phyloP scores from a whole-genome alignment of 2,888 invertebrate species.

The Lasioglossum villosulum region DNA sequence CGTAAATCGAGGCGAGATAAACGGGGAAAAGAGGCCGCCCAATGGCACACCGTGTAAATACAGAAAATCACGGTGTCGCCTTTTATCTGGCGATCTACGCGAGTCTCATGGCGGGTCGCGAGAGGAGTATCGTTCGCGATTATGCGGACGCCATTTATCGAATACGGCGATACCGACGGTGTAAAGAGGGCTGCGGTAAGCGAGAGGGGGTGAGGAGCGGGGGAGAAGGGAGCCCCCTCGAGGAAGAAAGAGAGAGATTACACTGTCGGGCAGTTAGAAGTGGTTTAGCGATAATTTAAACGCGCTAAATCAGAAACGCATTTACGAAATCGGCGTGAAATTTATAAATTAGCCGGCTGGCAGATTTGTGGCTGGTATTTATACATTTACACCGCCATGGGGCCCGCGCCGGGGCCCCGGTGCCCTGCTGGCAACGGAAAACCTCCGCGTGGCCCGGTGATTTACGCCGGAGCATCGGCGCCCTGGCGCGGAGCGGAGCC shows the following conservation, averaged over 20 bases:
- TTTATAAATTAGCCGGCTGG: constrained; percentile 81
- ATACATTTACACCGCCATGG: constrained; percentile 76
- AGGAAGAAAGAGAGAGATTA: constrained; percentile 62
- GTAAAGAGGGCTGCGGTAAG: background rate
- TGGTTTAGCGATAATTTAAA: constrained; percentile 82
- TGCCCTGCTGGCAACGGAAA: constrained; percentile 78
- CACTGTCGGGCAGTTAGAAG: constrained; percentile 73
- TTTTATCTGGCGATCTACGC: constrained; percentile 56
- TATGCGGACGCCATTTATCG: constrained; percentile 65
- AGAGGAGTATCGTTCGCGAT: constrained; percentile 62
- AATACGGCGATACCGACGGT: constrained; percentile 40
- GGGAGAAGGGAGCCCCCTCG: background rate
- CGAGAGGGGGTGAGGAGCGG: background rate
- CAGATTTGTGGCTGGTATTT: constrained; percentile 81
- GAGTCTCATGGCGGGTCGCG: constrained; percentile 40
- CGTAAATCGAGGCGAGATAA: constrained; percentile 15
- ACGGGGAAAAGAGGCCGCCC: constrained; percentile 9
- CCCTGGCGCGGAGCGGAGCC: constrained; percentile 60
- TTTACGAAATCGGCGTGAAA: constrained; percentile 82
- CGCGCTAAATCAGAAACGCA: constrained; percentile 81
- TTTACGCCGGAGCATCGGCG: constrained; percentile 68
- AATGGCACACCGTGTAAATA: constrained; percentile 46
- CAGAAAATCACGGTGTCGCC: constrained; percentile 41
- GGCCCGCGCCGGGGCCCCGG: constrained; percentile 67
- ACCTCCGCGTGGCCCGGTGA: constrained; percentile 67